These are phyloP conservation scores for Caenorhabditis panamensis DNA, from an alignment of 2,888 invertebrate species.

Conservation along the genomic window DNA sequence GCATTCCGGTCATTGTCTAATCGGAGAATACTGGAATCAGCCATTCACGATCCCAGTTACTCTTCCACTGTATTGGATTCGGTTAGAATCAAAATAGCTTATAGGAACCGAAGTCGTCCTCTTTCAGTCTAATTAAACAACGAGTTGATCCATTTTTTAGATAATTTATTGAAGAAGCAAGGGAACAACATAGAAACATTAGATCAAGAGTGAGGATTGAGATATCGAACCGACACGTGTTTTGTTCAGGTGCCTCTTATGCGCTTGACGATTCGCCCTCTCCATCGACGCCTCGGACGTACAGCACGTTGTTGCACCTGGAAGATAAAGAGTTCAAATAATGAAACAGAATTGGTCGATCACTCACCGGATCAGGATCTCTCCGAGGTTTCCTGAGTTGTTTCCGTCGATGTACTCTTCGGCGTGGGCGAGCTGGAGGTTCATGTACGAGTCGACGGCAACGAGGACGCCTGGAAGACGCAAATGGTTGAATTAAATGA, in stretches of 20 bases:
- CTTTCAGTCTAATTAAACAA: background rate
- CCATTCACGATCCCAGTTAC: too few relatives aligned
- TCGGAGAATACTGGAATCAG: too few relatives aligned
- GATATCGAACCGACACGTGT: constrained; percentile 10
- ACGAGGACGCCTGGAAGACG: constrained; percentile 88
- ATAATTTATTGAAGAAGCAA: constrained; percentile 7
- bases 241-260: background rate
- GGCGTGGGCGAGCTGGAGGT: constrained; percentile 94
- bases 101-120: too few relatives aligned
- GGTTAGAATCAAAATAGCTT: too few relatives aligned
- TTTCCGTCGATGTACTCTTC: constrained; percentile 96
- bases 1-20: too few relatives aligned
- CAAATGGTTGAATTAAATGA: background rate
- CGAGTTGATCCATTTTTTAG: background rate
- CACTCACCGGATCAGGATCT: constrained; percentile 91
- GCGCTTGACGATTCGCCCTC: constrained; percentile 29
- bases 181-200: constrained; percentile 4
- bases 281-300: constrained; percentile 44
- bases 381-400: constrained; percentile 94
- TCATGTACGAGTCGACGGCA: constrained; percentile 99
- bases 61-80: too few relatives aligned
- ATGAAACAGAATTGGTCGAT: background rate
- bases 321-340: constrained; percentile 26
- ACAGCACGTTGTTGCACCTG: constrained; percentile 81
- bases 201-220: constrained; percentile 11